phyloP scores from a whole-genome alignment of 2,113 vertebrate species.

The human region GRCh38 chr2:19001-19500 shows the following conservation, averaged over 20 bases:
- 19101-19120: no score
- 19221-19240: rapidly evolving
- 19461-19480: neutral
- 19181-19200: rapidly evolving
- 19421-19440: neutral
- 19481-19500: neutral
- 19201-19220: neutral
- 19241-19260: no score
- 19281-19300: neutral
- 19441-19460: neutral
- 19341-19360: neutral
- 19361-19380: neutral
- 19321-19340: neutral
- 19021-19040: neutral
- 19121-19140: neutral
- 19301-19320: neutral
- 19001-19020: neutral
- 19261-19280: no score
- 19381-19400: neutral
- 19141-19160: no score
- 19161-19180: neutral
- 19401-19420: neutral
- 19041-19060: no score
- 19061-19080: no score
- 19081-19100: no score